phyloP scores from a whole-genome alignment of 2,113 vertebrate genomes.

The Etheostoma cragini region DNA sequence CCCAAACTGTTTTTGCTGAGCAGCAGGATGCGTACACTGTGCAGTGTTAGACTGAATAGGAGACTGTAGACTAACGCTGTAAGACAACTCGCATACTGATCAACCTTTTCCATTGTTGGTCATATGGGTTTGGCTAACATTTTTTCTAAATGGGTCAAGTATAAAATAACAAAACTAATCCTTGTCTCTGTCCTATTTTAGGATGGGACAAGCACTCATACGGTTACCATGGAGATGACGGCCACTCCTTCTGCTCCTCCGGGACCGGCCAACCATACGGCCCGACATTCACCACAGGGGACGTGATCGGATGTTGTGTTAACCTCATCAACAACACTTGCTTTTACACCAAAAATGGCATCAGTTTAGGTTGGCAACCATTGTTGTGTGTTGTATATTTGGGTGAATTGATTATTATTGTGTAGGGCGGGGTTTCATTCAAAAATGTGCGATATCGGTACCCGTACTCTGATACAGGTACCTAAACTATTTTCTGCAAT shows the following conservation, averaged over 20 bases:
- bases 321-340: constrained; percentile 99
- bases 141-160: constrained; percentile 31
- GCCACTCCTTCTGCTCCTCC: constrained; percentile 98
- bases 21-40: neutral
- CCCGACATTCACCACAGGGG: constrained; percentile 97
- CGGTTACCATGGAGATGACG: constrained; percentile 97
- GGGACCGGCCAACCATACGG: constrained; percentile 98
- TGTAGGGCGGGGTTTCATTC: neutral
- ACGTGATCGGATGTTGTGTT: constrained; percentile 98
- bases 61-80: neutral
- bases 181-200: constrained; percentile 70
- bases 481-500: too few relatives aligned
- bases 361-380: constrained; percentile 90
- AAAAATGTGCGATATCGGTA: too few relatives aligned
- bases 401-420: neutral
- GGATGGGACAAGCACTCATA: constrained; percentile 99
- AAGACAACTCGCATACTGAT: neutral
- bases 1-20: constrained; percentile 4
- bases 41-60: neutral
- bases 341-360: constrained; percentile 98
- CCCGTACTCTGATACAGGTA: too few relatives aligned
- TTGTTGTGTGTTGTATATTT: neutral
- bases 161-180: constrained; percentile 50
- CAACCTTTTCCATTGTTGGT: neutral
- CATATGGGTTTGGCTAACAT: neutral